Base-by-base conservation (phyloP, 2,888 invertebrate genomes). In the Gari tellinella region DNA sequence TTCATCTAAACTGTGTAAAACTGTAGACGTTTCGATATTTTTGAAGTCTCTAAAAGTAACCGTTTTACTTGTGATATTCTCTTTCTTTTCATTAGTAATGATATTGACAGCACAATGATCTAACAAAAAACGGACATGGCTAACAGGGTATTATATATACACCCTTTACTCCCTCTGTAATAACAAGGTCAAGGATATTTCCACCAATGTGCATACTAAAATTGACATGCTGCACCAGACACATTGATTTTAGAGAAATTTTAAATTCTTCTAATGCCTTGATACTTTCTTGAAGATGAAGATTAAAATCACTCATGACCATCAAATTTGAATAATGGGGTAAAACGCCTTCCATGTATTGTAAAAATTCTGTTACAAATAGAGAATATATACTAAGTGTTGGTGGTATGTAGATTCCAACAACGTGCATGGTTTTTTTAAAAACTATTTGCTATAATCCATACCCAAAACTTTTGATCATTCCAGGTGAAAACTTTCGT, bases 291-390 rank as follows among this genome's bases (percentile, higher is more conserved):
- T 60, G 10, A n/a, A 69, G 45, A 25, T 72, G 72, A 23, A 72
- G 17, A n/a, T 66, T 72, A 43, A 66, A 72, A 38, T 66, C 62
- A 0, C 65, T 65, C 55, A 72, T 60, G 14, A 61, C 38, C 46
- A 72, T 38, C 4, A 72, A 14, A 25, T 72, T 72, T 40, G 56
- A 61, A 52, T 61, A 46, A 15, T 49, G 19, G 14, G 72, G 37
- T n/a, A 72, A 31, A 31, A 7, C 10, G 31, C 31, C 43, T 43
- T 43, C 43, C 43, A 43, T n/a, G 43, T 43, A 43, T 43, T 43
- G 43, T 5, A 43, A 14, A 5, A 14, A 17, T 4, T 43, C 43
- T 5, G 43, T 17, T 17, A 43, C 43, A 43, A 43, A 43, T 43
- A 8, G 43, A 14, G 43, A n/a, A 31, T 31, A 31, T 7, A 10